Evolutionary conservation across 2,113 vertebrate species (phyloP).

Genomic region (Cololabis saira): DNA sequence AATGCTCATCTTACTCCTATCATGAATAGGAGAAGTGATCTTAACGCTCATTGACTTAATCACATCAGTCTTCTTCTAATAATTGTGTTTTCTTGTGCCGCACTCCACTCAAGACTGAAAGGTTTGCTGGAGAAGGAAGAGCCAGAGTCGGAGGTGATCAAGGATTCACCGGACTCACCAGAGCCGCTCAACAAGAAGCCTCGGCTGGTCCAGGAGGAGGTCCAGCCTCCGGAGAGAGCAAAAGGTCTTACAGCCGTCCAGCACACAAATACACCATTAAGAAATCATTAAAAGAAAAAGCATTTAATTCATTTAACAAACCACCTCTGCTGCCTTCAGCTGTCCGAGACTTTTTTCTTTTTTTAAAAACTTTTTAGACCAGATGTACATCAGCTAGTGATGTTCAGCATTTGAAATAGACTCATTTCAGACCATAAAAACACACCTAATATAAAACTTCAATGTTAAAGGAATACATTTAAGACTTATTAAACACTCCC

Average conservation of each 20-base stretch:
- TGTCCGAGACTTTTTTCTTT: too few relatives aligned
- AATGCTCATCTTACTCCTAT: too few relatives aligned
- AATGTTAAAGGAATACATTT: too few relatives aligned
- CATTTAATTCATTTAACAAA: too few relatives aligned
- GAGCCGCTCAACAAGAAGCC: slow-evolving; percentile 97
- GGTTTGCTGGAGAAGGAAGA: slow-evolving; percentile 92
- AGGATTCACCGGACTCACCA: slow-evolving; percentile 97
- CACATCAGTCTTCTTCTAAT: not conserved
- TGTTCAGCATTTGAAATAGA: too few relatives aligned
- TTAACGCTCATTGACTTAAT: not conserved
- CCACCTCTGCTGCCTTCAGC: too few relatives aligned
- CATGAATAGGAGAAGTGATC: not conserved
- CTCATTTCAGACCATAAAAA: too few relatives aligned
- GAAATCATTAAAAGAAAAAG: too few relatives aligned
- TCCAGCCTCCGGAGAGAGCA: slow-evolving; percentile 86
- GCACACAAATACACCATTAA: not conserved
- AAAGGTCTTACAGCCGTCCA: slow-evolving; percentile 81
- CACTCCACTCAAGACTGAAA: slow-evolving; percentile 85
- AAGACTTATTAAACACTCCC: too few relatives aligned
- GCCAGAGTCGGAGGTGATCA: slow-evolving; percentile 92
- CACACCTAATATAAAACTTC: too few relatives aligned
- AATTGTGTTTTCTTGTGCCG: not conserved
- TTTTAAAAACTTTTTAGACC: too few relatives aligned
- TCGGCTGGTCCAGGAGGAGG: slow-evolving; percentile 87
- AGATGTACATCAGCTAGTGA: too few relatives aligned